Evolutionary conservation across 2,113 vertebrate species (phyloP), one percentile per base, ranked within the genome.

Genomic region (Saimiri boliviensis): DNA sequence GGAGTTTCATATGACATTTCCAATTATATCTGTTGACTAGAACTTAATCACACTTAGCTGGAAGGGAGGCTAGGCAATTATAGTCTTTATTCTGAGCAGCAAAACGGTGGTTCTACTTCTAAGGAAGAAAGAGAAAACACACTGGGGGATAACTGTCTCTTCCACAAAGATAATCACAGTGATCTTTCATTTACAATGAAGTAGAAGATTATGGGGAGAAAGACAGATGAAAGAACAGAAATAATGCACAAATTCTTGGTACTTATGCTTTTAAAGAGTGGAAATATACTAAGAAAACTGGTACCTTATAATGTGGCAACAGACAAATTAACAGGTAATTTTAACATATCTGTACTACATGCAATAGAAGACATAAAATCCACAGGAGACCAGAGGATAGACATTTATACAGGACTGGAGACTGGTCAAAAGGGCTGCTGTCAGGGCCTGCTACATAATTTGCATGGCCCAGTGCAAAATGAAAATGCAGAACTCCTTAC

Each of bases 111-210:
- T 56, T 91, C 25, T 89, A 71, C 91, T 88, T 91, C 40, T 88
- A 90, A 84, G 21, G 40, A 90, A 81, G 37, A 73, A 95, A 56
- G 35, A 37, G 37, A 74, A 96, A 86, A 83, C 58, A 56, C 56
- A 71, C 47, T 40, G 30, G 58, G 32, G 37, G 21, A 30, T 88
- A 70, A 82, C 9, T 66, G 20, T 85, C 60, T 94, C 49, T 82
- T 93, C 42, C 40, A 93, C 63, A 63, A 60, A 94, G 68, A 94
- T 86, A 90, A 76, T 79, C 32, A 94, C 12, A 81, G 12, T 63
- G 32, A 86, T 96, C 37, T 89, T 81, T 70, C 35, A 54, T 82
- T 87, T 93, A 81, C n/a, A 76, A 52, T 76, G 35, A 35, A 74
- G 17, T 35, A 77, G 54, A 19, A 77, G 49, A 87, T 77, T 60